Base-by-base conservation (phyloP, 2,797 vertebrate genomes). In the Remorina albescens region DNA sequence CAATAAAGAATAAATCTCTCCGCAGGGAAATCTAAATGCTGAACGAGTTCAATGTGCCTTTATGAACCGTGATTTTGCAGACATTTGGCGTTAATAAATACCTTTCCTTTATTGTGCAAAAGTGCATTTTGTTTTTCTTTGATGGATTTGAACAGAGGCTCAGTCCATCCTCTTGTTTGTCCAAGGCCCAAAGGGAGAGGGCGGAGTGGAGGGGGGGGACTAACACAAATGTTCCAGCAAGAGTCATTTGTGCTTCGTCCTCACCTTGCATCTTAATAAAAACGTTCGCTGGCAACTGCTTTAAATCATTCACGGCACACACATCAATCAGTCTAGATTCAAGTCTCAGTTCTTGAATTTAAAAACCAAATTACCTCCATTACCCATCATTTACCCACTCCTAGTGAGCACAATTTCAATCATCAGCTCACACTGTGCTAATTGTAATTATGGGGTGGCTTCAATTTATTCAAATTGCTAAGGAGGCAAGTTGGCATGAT, bases 371-470 rank as follows among this genome's bases (percentile, higher is more conserved):
- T 95, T 94, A 94, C 87, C 81, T 87, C 88, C 90, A 94, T 94
- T 95, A 94, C 92, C 88, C 91, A 70, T 94, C 91, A 95, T 93
- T 94, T 93, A 94, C 84, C 92, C 92, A 92, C 94, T 95, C 93
- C 88, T 92, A 85, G 90, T 91, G 92, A 94, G 93, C 91, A 93
- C 88, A 93, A 85, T 94, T 93, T 94, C 92, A 95, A 93, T 95
- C 94, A 95, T 94, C 92, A 91, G 86, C 92, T 95, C 94, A 93
- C 91, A 94, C 93, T 93, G 94, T 90, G 94, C 92, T 95, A 95
- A 95, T 95, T 95, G 94, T 95, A 95, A 95, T 95, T 95, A 95
- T 92, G 91, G 94, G 92, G 87, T 93, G 92, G 88, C 92, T 93
- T 93, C 89, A 90, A 93, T 95, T 93, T 92, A 93, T 95, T 94